Evolutionary conservation across 2,797 vertebrate species (phyloP), one percentile per base, ranked within the genome.

Genomic region (Gymnodraco acuticeps): DNA sequence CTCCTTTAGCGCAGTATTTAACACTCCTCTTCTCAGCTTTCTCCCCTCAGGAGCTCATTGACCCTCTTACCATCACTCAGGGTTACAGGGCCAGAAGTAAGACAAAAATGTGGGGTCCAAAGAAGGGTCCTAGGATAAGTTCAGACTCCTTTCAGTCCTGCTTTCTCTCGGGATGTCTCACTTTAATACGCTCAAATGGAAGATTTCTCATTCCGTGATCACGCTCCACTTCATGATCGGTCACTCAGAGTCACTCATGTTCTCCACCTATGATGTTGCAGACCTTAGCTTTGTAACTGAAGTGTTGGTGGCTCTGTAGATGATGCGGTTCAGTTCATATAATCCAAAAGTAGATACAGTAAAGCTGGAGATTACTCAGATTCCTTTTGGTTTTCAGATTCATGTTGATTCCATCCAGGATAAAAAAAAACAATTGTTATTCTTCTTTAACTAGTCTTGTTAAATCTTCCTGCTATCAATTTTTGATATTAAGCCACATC

Each of bases 401-500:
- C 1, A 1, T 50, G 43, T 31, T 67, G n/a, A 51, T 72, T 63
- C 13, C 67, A 75, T 78, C 55, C 46, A 48, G 41, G 55, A 43
- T 9, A 20, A 48, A 14, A 59, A 31, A 70, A 58, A 62, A 66
- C 15, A 68, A 45, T 75, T 42, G 31, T 82, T 41, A 16, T 61
- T 38, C 20, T 42, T 69, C 43, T 54, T 70, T 64, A 64, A 54
- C 51, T 42, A 17, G 43, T 61, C 54, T 64, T 64, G 19, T 60
- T 73, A 73, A 15, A 7, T 75, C 78, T 72, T 55, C 56, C 47
- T 42, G 59, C 76, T 60, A 19, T 75, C 31, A 75, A 59, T 59
- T 78, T 47, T 73, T 61, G 13, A 60, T 66, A 73, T 83, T 42
- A 23, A 64, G 11, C 19, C 64, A 75, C 14, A 83, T 84, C 77